Percentiles rank a stretch among this genome's conserved stretches.
Evolutionary conservation across 2,888 invertebrate genomes (phyloP).

Genomic region (Pristionchus maxplancki): DNA sequence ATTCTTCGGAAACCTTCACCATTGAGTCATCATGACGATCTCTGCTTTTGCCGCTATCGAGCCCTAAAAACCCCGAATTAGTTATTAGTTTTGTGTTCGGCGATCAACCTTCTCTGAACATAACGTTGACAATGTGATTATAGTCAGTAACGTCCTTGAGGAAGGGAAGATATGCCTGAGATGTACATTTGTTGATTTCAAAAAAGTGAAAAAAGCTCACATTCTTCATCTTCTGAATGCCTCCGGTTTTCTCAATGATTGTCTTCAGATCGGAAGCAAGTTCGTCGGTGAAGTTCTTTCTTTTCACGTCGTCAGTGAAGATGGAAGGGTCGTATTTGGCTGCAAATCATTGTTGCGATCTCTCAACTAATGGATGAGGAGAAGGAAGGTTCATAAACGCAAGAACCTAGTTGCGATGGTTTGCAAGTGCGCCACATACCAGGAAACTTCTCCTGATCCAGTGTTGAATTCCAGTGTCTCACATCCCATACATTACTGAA

Average conservation of each 20-base stretch:
- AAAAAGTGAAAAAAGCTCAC: not conserved
- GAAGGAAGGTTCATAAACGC: too few relatives aligned
- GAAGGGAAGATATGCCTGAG: not conserved
- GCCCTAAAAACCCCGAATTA: not conserved
- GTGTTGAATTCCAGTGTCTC: not conserved
- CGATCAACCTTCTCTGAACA: not conserved
- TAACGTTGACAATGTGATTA: not conserved
- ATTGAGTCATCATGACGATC: not conserved
- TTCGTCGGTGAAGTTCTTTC: not conserved
- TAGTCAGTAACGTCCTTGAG: conserved; percentile 20
- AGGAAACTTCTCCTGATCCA: not conserved
- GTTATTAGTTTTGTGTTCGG: not conserved
- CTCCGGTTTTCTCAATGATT: not conserved
- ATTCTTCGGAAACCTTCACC: not conserved
- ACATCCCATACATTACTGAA: not conserved
- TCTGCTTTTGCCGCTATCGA: not conserved
- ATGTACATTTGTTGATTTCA: not conserved
- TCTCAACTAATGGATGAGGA: too few relatives aligned
- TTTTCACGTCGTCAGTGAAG: not conserved
- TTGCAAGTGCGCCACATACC: not conserved
- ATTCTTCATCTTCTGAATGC: not conserved
- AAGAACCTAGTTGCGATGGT: not conserved
- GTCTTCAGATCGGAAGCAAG: not conserved
- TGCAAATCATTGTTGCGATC: too few relatives aligned
- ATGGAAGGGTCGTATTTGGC: conserved; percentile 3